Evolutionary conservation across 2,888 invertebrate species (phyloP).

Genomic region (Terebella lapidaria): DNA sequence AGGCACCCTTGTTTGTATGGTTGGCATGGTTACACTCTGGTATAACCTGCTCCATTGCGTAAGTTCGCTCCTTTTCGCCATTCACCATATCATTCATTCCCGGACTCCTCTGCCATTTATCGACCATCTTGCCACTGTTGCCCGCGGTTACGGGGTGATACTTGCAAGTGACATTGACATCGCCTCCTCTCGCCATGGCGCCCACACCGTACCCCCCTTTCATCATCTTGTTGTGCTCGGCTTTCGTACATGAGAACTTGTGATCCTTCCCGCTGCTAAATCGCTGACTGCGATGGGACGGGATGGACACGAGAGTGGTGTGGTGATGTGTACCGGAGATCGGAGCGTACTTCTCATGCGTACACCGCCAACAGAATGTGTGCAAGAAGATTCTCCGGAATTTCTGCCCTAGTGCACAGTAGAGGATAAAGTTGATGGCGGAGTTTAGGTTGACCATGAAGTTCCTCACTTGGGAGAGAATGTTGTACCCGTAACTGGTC

Average conservation of each 20-base stretch:
- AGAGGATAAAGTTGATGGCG: conserved; percentile 95
- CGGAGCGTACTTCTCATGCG: conserved; percentile 21
- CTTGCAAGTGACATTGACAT: neutral
- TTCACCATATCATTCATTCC: neutral
- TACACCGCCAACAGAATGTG: conserved; percentile 38
- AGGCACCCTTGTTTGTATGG: too few relatives aligned
- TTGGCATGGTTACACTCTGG: neutral
- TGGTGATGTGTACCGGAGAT: conserved; percentile 19
- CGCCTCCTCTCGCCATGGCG: neutral
- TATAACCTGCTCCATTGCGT: neutral
- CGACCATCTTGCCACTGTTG: neutral
- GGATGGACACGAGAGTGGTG: conserved; percentile 6
- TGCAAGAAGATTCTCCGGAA: conserved; percentile 61
- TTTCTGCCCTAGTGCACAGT: conserved; percentile 95
- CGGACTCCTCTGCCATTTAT: too few relatives aligned
- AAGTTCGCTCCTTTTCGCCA: too few relatives aligned
- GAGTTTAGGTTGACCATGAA: conserved; percentile 93
- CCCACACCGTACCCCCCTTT: neutral
- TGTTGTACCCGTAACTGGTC: conserved; percentile 59
- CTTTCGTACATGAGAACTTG: too few relatives aligned
- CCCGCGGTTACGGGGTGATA: neutral
- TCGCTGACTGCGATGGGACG: neutral
- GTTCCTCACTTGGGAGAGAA: conserved; percentile 59
- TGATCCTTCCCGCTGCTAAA: neutral
- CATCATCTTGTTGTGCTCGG: too few relatives aligned